These are phyloP conservation scores for Dolichotis patagonum DNA, from an alignment of 2,113 vertebrate species.

Conservation along the genomic window DNA sequence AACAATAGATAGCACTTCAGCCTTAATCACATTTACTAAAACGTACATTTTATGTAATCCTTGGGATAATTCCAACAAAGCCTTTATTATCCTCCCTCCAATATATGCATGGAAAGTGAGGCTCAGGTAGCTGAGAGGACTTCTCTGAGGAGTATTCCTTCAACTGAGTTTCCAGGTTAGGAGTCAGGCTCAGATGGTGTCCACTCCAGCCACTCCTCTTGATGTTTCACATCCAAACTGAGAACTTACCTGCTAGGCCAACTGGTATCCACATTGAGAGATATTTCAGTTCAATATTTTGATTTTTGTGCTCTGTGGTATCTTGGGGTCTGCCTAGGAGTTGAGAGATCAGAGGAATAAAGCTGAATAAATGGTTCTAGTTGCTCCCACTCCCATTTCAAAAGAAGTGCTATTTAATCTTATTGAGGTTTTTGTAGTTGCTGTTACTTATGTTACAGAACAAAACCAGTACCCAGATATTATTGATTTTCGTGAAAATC, in stretches of 20 bases:
- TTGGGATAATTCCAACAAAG: not conserved
- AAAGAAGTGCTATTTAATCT: not conserved
- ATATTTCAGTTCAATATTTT: not conserved
- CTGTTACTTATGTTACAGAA: not conserved
- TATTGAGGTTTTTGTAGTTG: not conserved
- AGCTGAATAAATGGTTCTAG: not conserved
- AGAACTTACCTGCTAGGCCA: not conserved
- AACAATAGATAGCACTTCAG: not conserved
- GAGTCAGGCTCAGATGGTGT: not conserved
- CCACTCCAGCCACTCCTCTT: not conserved
- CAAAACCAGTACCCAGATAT: not conserved
- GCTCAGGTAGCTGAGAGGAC: not conserved
- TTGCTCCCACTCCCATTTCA: not conserved
- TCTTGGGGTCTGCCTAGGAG: not conserved
- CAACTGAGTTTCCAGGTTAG: not conserved
- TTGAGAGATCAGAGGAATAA: not conserved
- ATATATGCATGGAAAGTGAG: not conserved
- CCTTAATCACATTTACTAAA: constrained; percentile 13
- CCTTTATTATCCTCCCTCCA: not conserved
- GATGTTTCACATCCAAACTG: not conserved
- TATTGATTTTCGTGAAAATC: not conserved
- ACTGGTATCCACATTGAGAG: not conserved
- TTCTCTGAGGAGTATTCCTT: not conserved
- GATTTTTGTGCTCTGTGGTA: not conserved
- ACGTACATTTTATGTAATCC: not conserved